A percentile compares a stretch with the other conserved stretches of the same genome.
Conservation (phyloP, 2,888 invertebrate species). For the Argyra leucocephala region DNA sequence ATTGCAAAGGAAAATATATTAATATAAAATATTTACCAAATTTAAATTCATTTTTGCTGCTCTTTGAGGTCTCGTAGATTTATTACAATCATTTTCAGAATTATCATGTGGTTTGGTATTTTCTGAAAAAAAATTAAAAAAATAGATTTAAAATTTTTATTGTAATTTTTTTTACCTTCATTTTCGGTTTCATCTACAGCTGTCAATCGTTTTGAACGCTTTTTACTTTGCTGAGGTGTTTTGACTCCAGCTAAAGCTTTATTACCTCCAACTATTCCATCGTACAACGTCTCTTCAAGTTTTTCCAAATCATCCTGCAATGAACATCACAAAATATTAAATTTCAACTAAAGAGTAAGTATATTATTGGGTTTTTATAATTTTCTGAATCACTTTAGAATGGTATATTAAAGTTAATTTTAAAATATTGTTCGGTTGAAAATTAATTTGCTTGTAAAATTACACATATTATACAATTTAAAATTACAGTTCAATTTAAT, state of each 20-base stretch:
- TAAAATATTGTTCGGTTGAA: no score
- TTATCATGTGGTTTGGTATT: not conserved
- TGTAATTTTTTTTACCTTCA: constrained; percentile 23
- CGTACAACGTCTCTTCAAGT: not conserved
- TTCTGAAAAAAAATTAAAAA: not conserved
- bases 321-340: not conserved
- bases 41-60: not conserved
- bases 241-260: not conserved
- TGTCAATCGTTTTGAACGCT: constrained; percentile 33
- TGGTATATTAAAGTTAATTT: no score
- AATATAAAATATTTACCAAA: not conserved
- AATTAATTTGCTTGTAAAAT: no score
- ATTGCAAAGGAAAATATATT: not conserved
- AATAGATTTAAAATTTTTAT: not conserved
- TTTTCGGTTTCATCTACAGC: constrained; percentile 27
- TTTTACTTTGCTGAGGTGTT: constrained; percentile 36
- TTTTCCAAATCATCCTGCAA: not conserved
- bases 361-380: no score
- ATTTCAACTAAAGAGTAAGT: no score
- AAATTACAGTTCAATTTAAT: no score
- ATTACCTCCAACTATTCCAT: not conserved
- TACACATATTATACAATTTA: no score
- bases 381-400: no score
- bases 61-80: not conserved
- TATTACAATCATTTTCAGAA: not conserved